phyloP scores from a whole-genome alignment of 2,797 vertebrate genomes.

The Epinephelus coioides region DNA sequence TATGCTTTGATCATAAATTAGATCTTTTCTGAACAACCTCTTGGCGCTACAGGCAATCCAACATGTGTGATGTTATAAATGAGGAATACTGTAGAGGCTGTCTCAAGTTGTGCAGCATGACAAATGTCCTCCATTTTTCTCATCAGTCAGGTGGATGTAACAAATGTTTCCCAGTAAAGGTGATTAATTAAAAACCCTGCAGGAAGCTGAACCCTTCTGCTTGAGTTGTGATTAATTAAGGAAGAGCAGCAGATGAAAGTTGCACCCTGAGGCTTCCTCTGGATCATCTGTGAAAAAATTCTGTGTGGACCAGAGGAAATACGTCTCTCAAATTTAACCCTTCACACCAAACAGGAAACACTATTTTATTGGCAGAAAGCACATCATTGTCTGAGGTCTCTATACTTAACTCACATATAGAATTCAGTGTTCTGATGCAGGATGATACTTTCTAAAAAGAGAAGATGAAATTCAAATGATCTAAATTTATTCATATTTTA shows the following conservation, averaged over 20 bases:
- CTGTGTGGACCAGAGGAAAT: constrained; percentile 3
- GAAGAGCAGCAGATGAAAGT: constrained; percentile 53
- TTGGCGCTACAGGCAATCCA: background rate
- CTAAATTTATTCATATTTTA: no score
- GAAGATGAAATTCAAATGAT: no score
- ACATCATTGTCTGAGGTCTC: no score
- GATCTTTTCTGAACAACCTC: background rate
- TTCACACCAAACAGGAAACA: background rate
- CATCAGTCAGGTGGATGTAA: constrained; percentile 12
- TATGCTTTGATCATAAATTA: no score
- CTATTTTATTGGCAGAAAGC: no score
- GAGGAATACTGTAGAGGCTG: background rate
- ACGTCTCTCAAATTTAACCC: constrained; percentile 1
- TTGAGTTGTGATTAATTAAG: constrained; percentile 52
- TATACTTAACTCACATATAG: no score
- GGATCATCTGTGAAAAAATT: constrained; percentile 26
- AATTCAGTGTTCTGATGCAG: no score
- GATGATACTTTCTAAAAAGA: no score
- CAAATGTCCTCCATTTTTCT: constrained; percentile 31
- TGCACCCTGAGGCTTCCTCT: constrained; percentile 21
- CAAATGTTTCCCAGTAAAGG: constrained; percentile 19
- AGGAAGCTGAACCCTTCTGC: constrained; percentile 48
- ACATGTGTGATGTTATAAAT: background rate
- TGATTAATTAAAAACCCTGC: constrained; percentile 44
- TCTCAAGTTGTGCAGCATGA: background rate